Evolutionary conservation across 1,140 invertebrate genomes (phyloP).

Genomic region (Ceratina calcarata): DNA sequence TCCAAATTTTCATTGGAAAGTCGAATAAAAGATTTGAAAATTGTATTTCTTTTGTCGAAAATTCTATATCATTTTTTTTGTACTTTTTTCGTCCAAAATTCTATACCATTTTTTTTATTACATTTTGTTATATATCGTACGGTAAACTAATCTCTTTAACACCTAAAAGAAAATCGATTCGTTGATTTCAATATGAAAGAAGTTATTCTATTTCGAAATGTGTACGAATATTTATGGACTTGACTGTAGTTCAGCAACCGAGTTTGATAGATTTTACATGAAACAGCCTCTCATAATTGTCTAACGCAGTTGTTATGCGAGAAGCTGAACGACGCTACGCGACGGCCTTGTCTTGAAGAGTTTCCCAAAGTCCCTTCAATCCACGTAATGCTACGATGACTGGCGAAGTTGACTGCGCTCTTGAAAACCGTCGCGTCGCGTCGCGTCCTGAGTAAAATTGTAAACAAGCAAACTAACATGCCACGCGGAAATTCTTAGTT

Average conservation of each 20-base stretch:
- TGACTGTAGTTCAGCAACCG: background rate
- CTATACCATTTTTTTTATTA: too few relatives aligned
- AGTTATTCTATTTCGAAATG: too few relatives aligned
- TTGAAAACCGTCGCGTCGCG: constrained; percentile 19
- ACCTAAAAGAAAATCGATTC: too few relatives aligned
- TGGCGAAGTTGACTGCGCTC: background rate
- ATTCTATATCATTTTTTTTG: too few relatives aligned
- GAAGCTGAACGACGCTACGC: background rate
- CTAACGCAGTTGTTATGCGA: background rate
- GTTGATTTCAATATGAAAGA: too few relatives aligned
- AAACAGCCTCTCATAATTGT: background rate
- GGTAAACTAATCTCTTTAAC: too few relatives aligned
- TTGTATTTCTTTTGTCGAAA: too few relatives aligned
- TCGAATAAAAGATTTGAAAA: too few relatives aligned
- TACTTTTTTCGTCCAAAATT: too few relatives aligned
- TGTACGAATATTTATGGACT: too few relatives aligned
- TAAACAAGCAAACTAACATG: constrained; percentile 48
- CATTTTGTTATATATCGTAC: too few relatives aligned
- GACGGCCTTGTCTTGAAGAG: background rate
- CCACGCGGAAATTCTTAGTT: constrained; percentile 44
- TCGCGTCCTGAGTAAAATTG: constrained; percentile 8
- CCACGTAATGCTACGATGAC: background rate
- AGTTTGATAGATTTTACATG: background rate
- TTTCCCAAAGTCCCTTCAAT: constrained; percentile 1
- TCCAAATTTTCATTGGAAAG: too few relatives aligned